Conservation (phyloP, 2,113 vertebrate species). For the Psilopogon haemacephalus region DNA sequence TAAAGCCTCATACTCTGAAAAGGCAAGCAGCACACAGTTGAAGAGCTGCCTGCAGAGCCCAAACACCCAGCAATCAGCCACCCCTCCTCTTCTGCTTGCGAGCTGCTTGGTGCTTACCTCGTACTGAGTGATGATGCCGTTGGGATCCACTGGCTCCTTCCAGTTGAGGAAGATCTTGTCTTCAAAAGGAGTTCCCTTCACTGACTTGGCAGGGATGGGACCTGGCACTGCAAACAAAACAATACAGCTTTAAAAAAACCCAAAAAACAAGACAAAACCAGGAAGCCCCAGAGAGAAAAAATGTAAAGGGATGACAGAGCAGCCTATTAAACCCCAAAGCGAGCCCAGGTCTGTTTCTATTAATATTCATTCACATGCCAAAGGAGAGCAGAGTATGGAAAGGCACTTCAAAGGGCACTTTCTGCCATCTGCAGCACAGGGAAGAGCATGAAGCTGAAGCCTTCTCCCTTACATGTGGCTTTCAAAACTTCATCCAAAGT, state of each 20-base stretch:
- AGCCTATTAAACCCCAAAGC: constrained; percentile 2
- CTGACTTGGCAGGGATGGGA: constrained; percentile 87
- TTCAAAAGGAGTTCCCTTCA: constrained; percentile 95
- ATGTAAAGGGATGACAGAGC: not conserved
- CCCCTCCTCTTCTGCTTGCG: not conserved
- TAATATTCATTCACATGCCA: constrained; percentile 22
- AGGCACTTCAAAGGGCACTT: constrained; percentile 51
- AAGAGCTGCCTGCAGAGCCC: not conserved
- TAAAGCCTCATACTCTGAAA: not conserved
- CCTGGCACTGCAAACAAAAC: constrained; percentile 86
- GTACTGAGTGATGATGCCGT: constrained; percentile 96
- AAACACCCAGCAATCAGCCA: not conserved
- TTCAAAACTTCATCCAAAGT: constrained; percentile 43
- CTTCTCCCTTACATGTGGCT: not conserved
- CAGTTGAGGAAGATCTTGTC: constrained; percentile 95
- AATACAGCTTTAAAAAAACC: not conserved
- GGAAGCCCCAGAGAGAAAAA: not conserved
- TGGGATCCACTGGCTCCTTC: constrained; percentile 96
- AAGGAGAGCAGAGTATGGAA: not conserved
- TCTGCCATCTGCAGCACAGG: constrained; percentile 23
- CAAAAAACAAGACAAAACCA: no score
- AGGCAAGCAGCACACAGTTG: not conserved
- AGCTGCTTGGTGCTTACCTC: constrained; percentile 80
- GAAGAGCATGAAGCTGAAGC: constrained; percentile 45
- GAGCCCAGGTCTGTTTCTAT: not conserved